These are phyloP conservation scores for Anaspis maculata DNA, from an alignment of 2,888 invertebrate genomes.

Conservation along the genomic window DNA sequence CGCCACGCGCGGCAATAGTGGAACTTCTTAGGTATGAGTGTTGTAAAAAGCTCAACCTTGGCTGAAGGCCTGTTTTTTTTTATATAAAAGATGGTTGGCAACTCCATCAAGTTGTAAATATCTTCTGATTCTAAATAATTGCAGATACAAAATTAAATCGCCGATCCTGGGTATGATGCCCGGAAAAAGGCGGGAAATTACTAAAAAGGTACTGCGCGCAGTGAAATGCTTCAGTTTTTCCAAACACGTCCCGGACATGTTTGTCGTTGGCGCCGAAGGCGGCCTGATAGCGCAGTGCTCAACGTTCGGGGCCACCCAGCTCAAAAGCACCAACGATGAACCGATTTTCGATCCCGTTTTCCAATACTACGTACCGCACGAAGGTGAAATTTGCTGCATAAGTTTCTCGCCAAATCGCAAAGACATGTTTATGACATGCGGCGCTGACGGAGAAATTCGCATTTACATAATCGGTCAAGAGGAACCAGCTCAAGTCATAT, in stretches of 20 bases:
- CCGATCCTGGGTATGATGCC: slow-evolving; percentile 21
- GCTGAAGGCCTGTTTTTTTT: no score
- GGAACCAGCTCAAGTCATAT: slow-evolving; percentile 37
- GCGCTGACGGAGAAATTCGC: slow-evolving; percentile 37
- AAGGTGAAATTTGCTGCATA: slow-evolving; percentile 35
- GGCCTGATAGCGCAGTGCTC: slow-evolving; percentile 40
- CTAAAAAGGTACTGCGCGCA: slow-evolving; percentile 28
- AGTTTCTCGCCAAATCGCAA: slow-evolving; percentile 35
- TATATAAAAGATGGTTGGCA: no score
- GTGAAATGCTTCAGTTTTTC: slow-evolving; percentile 41
- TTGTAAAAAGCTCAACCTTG: no score
- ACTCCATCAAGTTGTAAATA: no score
- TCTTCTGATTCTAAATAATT: no score
- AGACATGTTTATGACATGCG: slow-evolving; percentile 38
- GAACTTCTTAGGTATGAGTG: no score
- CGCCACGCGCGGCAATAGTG: no score
- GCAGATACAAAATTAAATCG: slow-evolving; percentile 33
- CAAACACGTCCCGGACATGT: slow-evolving; percentile 32
- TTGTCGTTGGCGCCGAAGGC: slow-evolving; percentile 41
- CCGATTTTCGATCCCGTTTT: slow-evolving; percentile 37
- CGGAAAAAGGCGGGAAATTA: no score
- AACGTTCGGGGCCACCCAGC: slow-evolving; percentile 30
- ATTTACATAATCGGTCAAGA: slow-evolving; percentile 38
- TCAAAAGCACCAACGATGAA: slow-evolving; percentile 28
- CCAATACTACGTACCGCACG: slow-evolving; percentile 36